These are phyloP conservation scores for Girardia tigrina DNA, from an alignment of 2,888 invertebrate genomes.

Conservation along the genomic window DNA sequence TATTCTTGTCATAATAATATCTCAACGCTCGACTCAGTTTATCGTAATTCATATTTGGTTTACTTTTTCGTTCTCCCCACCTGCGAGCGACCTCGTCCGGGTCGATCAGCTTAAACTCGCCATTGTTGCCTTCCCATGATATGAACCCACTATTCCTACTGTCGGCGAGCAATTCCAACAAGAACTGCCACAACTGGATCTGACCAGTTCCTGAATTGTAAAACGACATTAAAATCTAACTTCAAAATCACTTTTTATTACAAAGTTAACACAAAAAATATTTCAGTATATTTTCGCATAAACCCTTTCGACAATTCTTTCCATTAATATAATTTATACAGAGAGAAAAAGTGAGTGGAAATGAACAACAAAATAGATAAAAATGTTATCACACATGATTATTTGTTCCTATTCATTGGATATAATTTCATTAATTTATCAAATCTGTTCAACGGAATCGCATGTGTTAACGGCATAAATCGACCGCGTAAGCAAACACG, in stretches of 20 bases:
- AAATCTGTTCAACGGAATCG: neutral
- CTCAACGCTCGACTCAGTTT: constrained; percentile 46
- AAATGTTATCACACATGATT: too few species aligned
- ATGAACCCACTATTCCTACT: constrained; percentile 56
- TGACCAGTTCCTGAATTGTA: constrained; percentile 67
- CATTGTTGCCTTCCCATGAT: constrained; percentile 43
- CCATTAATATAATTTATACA: too few species aligned
- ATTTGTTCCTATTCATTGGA: neutral
- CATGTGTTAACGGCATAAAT: neutral
- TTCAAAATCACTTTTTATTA: too few species aligned
- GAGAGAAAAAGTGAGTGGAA: too few species aligned
- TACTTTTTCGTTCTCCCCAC: constrained; percentile 45
- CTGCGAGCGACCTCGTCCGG: constrained; percentile 45
- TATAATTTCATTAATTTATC: neutral
- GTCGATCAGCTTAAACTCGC: constrained; percentile 45
- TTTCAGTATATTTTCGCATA: too few species aligned
- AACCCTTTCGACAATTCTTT: too few species aligned
- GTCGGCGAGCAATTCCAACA: constrained; percentile 81
- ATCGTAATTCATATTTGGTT: constrained; percentile 47
- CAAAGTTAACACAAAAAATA: too few species aligned
- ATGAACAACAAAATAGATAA: too few species aligned
- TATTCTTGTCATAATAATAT: constrained; percentile 50
- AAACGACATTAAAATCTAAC: too few species aligned
- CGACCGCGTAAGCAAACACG: constrained; percentile 3
- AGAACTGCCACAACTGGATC: constrained; percentile 96